A percentile compares a stretch with the other conserved stretches of the same genome.
Conservation (phyloP, 2,888 invertebrate genomes). For the Embidobia sp. region DNA sequence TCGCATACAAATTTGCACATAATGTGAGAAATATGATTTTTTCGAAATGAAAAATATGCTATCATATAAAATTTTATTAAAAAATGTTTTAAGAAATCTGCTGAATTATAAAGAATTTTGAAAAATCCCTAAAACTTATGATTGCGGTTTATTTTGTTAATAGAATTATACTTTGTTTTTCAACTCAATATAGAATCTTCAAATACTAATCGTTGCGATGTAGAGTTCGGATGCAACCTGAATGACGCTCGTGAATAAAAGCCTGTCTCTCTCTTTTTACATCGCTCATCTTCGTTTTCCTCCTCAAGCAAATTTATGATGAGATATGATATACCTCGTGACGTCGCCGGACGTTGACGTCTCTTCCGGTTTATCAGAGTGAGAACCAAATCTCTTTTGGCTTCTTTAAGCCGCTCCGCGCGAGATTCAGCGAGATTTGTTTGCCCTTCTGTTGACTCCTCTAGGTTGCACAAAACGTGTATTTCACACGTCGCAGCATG, state of each 20-base stretch:
- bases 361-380: slow-evolving; percentile 28
- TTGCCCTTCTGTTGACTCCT: slow-evolving; percentile 23
- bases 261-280: neutral
- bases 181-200: neutral
- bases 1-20: no score
- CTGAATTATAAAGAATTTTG: no score
- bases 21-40: no score
- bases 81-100: no score
- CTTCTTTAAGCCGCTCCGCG: slow-evolving; percentile 25
- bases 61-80: no score
- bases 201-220: slow-evolving; percentile 2
- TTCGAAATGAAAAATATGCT: no score
- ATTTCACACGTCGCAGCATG: slow-evolving; percentile 8
- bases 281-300: slow-evolving; percentile 10
- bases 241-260: slow-evolving; percentile 10
- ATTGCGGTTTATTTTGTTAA: no score
- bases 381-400: slow-evolving; percentile 41
- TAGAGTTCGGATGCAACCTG: slow-evolving; percentile 14
- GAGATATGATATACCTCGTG: slow-evolving; percentile 43
- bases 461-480: slow-evolving; percentile 14
- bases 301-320: slow-evolving; percentile 26
- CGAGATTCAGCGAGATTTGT: no score
- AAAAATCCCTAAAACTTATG: no score
- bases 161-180: neutral
- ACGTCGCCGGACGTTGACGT: slow-evolving; percentile 27